Conservation (phyloP, 2,888 invertebrate species). For the Campaea margaritaria region DNA sequence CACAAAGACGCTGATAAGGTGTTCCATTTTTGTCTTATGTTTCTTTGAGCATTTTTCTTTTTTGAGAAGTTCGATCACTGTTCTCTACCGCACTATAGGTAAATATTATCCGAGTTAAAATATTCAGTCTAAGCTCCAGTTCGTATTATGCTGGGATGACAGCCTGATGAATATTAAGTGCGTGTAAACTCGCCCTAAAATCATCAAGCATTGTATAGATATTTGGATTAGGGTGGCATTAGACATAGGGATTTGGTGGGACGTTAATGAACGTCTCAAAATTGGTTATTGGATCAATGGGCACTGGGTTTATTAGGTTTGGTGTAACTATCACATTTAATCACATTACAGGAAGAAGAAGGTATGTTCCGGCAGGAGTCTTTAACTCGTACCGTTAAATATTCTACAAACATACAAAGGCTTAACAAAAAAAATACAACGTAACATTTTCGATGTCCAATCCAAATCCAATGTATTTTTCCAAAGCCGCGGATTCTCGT, state of each 20-base stretch:
- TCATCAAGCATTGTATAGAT: conserved; percentile 25
- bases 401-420: too few relatives aligned
- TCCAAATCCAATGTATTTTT: too few relatives aligned
- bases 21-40: too few relatives aligned
- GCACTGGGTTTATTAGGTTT: background rate
- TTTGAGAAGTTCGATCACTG: conserved; percentile 7
- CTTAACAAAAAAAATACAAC: too few relatives aligned
- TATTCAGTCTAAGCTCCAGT: conserved; percentile 38
- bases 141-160: conserved; percentile 39
- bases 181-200: conserved; percentile 36
- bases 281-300: conserved; percentile 2
- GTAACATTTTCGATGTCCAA: too few relatives aligned
- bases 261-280: conserved; percentile 9
- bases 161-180: conserved; percentile 41
- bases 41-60: too few relatives aligned
- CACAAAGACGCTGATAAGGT: too few relatives aligned
- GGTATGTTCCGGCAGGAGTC: too few relatives aligned
- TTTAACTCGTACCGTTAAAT: too few relatives aligned
- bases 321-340: too few relatives aligned
- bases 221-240: conserved; percentile 16
- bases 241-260: conserved; percentile 6
- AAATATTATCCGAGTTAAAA: conserved; percentile 39
- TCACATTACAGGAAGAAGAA: too few relatives aligned
- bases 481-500: background rate
- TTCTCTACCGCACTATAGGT: conserved; percentile 18